Conservation (phyloP, 1,140 invertebrate species). For the Magallana gigas region DNA sequence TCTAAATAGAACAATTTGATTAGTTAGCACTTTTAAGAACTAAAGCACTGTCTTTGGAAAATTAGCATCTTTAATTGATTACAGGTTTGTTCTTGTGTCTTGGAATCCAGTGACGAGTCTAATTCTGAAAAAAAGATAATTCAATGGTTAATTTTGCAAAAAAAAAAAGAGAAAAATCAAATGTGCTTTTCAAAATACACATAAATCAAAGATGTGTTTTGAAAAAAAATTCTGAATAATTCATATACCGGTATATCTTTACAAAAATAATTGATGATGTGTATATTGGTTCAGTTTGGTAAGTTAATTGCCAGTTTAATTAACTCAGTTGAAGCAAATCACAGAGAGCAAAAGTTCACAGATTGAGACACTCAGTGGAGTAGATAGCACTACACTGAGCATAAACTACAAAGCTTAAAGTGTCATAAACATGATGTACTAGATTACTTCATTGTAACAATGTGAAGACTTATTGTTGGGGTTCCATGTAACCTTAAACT, state of each 20-base stretch:
- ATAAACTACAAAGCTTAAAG: no score
- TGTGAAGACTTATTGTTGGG: no score
- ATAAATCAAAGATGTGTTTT: not conserved
- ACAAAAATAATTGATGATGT: no score
- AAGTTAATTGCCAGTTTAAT: no score
- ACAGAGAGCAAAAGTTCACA: no score
- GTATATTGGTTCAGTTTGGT: no score
- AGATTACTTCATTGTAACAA: no score
- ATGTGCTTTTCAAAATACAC: not conserved
- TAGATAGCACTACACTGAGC: no score
- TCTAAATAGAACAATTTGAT: constrained; percentile 1
- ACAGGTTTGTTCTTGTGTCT: constrained; percentile 5
- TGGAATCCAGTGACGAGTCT: constrained; percentile 13
- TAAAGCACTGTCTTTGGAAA: not conserved
- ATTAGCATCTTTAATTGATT: not conserved
- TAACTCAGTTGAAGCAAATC: no score
- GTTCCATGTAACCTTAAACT: no score
- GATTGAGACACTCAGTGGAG: no score
- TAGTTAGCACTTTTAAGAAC: not conserved
- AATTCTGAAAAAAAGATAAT: not conserved
- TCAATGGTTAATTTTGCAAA: not conserved
- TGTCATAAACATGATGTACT: no score
- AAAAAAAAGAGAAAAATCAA: not conserved
- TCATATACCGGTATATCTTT: not conserved
- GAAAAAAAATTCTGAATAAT: not conserved